These are phyloP conservation scores for Macquaria ambigua DNA, from an alignment of 2,113 vertebrate genomes.

Conservation along the genomic window DNA sequence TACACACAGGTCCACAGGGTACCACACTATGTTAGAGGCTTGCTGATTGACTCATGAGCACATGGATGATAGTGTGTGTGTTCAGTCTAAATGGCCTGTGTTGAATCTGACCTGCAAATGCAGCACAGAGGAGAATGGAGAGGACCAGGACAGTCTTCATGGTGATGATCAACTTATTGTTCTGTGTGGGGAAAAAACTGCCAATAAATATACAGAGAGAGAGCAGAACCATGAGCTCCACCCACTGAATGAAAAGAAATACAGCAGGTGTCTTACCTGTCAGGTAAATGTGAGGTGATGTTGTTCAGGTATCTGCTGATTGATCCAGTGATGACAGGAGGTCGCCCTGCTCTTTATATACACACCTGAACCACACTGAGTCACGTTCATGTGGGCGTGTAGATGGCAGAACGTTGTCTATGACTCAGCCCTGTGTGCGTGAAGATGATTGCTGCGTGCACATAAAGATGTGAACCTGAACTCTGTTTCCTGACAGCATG, in stretches of 20 bases:
- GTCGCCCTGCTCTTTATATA: conserved; percentile 12
- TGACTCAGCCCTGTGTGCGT: background rate
- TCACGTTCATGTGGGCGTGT: background rate
- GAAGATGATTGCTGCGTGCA: background rate
- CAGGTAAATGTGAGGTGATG: conserved; percentile 1
- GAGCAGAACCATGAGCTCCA: background rate
- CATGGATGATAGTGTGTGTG: background rate
- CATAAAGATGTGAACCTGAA: background rate
- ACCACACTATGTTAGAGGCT: background rate
- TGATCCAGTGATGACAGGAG: conserved; percentile 21
- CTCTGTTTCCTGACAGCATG: background rate
- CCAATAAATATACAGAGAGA: background rate
- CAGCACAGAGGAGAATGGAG: conserved; percentile 30
- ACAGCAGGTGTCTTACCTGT: conserved; percentile 20
- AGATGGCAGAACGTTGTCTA: background rate
- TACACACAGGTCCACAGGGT: background rate
- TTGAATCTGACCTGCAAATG: conserved; percentile 33
- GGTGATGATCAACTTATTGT: background rate
- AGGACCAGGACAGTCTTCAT: conserved; percentile 48
- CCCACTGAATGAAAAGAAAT: background rate
- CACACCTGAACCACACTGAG: background rate
- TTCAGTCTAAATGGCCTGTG: background rate
- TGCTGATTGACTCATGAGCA: background rate
- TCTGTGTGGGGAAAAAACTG: background rate
- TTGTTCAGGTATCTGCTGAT: conserved; percentile 15